A percentile compares a stretch with the other conserved stretches of the same genome.
Evolutionary conservation across 2,113 vertebrate species (phyloP).

Genomic region (Gulo gulo): DNA sequence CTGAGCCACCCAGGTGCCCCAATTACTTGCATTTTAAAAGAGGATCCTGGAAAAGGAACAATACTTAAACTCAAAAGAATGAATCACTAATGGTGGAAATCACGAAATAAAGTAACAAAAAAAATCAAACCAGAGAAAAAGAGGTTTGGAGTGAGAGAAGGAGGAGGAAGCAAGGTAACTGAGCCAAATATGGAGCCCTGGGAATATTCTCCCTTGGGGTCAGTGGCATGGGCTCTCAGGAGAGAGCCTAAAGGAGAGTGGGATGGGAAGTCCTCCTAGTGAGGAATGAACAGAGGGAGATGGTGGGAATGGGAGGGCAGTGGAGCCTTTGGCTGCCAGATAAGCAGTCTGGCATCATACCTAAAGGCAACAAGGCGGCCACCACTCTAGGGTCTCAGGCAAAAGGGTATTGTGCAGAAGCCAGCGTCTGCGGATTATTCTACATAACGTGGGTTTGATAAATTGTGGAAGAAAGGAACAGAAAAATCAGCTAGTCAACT

Average conservation of each 20-base stretch:
- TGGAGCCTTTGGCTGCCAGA: not conserved
- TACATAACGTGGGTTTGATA: not conserved
- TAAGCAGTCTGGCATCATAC: not conserved
- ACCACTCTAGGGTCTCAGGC: not conserved
- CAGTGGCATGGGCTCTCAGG: not conserved
- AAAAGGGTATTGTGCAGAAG: not conserved
- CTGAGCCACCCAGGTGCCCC: not conserved
- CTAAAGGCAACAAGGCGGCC: not conserved
- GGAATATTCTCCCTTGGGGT: not conserved
- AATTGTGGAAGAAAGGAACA: not conserved
- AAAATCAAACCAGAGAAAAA: not conserved
- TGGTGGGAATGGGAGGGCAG: not conserved
- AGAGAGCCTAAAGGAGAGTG: not conserved
- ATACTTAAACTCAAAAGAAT: not conserved
- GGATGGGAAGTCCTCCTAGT: not conserved
- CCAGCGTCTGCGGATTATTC: not conserved
- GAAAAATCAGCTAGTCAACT: not conserved
- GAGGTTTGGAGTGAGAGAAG: not conserved
- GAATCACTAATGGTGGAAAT: not conserved
- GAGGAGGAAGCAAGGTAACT: not conserved
- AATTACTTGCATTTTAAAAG: not conserved
- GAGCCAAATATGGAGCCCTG: not conserved
- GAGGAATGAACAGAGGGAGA: not conserved
- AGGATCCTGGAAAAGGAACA: not conserved
- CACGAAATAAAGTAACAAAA: not conserved